Conservation (phyloP, 2,113 vertebrate species). For the Peromyscus polionotus region DNA sequence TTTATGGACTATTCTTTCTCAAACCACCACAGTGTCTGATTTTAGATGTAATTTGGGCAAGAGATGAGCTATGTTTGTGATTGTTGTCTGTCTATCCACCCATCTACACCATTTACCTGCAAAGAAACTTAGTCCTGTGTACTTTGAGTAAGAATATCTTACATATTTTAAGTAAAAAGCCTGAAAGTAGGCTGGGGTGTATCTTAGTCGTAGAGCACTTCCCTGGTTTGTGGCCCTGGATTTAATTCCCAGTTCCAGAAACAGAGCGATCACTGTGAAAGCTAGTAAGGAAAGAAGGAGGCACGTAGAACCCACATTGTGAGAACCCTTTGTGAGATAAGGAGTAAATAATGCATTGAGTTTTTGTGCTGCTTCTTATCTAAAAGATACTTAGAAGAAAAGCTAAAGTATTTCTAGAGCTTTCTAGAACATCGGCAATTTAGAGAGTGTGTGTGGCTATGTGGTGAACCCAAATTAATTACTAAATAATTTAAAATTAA, state of each 20-base stretch:
- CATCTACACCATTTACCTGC: not conserved
- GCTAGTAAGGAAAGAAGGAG: not conserved
- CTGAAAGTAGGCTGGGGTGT: not conserved
- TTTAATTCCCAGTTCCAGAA: not conserved
- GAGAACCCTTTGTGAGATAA: not conserved
- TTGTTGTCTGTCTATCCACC: not conserved
- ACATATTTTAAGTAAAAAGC: not conserved
- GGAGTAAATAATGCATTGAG: not conserved
- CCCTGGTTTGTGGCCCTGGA: not conserved
- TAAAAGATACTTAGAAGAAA: not conserved
- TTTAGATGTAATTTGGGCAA: constrained; percentile 16
- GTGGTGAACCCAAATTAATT: not conserved
- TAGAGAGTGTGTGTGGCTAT: not conserved
- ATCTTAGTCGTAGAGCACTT: not conserved
- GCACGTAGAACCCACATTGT: not conserved
- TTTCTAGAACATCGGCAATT: not conserved
- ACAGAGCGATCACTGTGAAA: not conserved
- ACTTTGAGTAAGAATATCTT: constrained; percentile 41
- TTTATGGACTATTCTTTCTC: not conserved
- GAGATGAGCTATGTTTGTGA: constrained; percentile 7
- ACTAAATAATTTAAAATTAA: not conserved
- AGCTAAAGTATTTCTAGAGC: not conserved
- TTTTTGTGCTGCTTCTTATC: not conserved
- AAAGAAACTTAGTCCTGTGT: constrained; percentile 55
- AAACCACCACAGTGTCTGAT: not conserved